A percentile compares a stretch with the other conserved stretches of the same genome.
Conservation (phyloP, 2,888 invertebrate species). For the Eudasyphora cyanicolor region DNA sequence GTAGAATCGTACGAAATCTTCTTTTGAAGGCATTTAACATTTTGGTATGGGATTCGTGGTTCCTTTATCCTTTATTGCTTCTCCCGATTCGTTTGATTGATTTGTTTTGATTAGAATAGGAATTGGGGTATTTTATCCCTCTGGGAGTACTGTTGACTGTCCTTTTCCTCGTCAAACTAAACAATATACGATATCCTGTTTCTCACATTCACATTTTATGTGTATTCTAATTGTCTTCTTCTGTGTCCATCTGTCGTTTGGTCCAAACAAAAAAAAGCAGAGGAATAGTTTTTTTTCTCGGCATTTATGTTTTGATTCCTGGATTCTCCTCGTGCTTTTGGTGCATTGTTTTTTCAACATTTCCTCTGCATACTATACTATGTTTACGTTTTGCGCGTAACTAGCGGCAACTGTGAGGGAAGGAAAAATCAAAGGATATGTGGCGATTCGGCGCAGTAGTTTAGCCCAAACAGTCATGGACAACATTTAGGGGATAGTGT, state of each 20-base stretch:
- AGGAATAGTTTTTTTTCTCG: slow-evolving; percentile 1
- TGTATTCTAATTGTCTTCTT: slow-evolving; percentile 16
- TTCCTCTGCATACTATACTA: slow-evolving; percentile 38
- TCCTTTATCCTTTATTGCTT: not conserved
- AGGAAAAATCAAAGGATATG: not conserved
- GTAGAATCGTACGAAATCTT: slow-evolving; percentile 75
- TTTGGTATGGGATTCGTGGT: slow-evolving; percentile 52
- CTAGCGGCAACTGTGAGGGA: slow-evolving; percentile 24
- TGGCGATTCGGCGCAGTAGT: slow-evolving; percentile 42
- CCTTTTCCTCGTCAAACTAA: not conserved
- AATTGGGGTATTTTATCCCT: not conserved
- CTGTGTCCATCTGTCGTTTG: slow-evolving; percentile 7
- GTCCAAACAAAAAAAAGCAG: not conserved
- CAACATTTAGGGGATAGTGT: not conserved
- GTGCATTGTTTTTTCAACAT: slow-evolving; percentile 43
- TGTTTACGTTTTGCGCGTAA: slow-evolving; percentile 50
- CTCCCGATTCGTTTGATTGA: not conserved
- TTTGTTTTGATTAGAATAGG: not conserved
- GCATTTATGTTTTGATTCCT: slow-evolving; percentile 53
- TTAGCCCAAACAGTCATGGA: slow-evolving; percentile 27
- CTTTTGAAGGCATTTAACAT: slow-evolving; percentile 77
- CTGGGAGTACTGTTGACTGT: not conserved
- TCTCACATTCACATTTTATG: slow-evolving; percentile 45
- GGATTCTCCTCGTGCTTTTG: slow-evolving; percentile 32
- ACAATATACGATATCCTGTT: not conserved